A percentile compares a stretch with the other conserved stretches of the same genome.
phyloP scores from a whole-genome alignment of 2,888 invertebrate genomes.

The Chrysolina americana region DNA sequence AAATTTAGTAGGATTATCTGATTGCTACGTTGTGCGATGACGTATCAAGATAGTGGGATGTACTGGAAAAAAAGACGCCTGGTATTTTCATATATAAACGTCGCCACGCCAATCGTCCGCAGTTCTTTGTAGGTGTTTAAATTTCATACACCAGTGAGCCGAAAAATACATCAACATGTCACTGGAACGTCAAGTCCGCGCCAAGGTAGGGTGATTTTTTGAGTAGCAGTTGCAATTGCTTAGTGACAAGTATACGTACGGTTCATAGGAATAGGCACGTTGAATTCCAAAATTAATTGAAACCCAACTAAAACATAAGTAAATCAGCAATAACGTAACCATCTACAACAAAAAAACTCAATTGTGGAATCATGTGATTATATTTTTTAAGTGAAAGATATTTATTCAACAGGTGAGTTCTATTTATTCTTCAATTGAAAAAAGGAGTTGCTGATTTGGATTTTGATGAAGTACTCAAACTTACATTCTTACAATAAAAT shows the following conservation, averaged over 20 bases:
- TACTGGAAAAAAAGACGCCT: constrained; percentile 47
- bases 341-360: too few species aligned
- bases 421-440: too few species aligned
- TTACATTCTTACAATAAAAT: too few species aligned
- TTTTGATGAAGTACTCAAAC: too few species aligned
- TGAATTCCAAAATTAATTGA: too few species aligned
- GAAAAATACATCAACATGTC: constrained; percentile 76
- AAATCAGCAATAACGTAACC: too few species aligned
- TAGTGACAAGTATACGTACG: neutral
- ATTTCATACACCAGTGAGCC: constrained; percentile 52
- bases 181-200: constrained; percentile 92
- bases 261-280: neutral
- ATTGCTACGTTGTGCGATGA: constrained; percentile 41
- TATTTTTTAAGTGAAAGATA: too few species aligned
- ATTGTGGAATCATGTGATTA: too few species aligned
- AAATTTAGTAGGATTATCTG: constrained; percentile 62
- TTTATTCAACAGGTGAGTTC: too few species aligned
- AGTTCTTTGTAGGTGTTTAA: constrained; percentile 62
- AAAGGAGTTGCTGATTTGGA: too few species aligned
- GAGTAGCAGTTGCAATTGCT: neutral
- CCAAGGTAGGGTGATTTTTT: constrained; percentile 78
- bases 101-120: constrained; percentile 58
- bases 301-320: too few species aligned
- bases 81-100: constrained; percentile 64
- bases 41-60: constrained; percentile 49